Evolutionary conservation across 2,797 vertebrate species (phyloP), one percentile per base, ranked within the genome.

Genomic region (Lateolabrax maculatus): DNA sequence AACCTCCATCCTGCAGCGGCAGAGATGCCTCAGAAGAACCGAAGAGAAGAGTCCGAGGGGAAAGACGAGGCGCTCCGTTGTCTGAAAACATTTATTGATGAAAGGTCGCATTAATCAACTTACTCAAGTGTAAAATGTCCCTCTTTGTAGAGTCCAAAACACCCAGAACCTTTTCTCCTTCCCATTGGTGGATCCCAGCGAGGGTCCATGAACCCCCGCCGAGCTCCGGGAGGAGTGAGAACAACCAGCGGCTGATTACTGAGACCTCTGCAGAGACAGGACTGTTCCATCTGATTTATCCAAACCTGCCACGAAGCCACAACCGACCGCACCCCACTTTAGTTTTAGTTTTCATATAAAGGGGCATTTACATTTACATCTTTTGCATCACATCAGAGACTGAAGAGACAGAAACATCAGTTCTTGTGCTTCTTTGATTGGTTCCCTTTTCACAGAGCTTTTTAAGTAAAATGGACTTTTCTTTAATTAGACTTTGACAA

Each of bases 201-300:
- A 48, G 83, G 15, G 53, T 72, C 71, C 77, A 55, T 4, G 36
- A 37, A 65, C 25, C 27, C 65, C 79, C 37, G 21, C 69, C 5
- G 65, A 77, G 85, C 51, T 11, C 64, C 88, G 79, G 18, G 34
- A 52, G 18, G 37, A 49, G 39, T 39, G 21, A 34, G 61, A 58
- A 72, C 86, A 60, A 55, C 41, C 72, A 75, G 64, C 64, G 53
- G 63, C 36, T 72, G 84, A 89, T 92, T 85, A 90, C 61, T 56
- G 70, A 46, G 67, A 79, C 74, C 71, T 68, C 73, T 39, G 71
- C 55, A 60, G 72, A 57, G 77, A 68, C 73, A 27, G 75, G 51
- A 60, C 75, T 53, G 21, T 56, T 80, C 48, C 75, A 56, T 71
- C 39, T 62, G 58, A 67, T 65, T 39, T 12, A 31, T 74, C 56